Evolutionary conservation across 2,113 vertebrate species (phyloP), one percentile per base, ranked within the genome.

Genomic region (Anas platyrhynchos): DNA sequence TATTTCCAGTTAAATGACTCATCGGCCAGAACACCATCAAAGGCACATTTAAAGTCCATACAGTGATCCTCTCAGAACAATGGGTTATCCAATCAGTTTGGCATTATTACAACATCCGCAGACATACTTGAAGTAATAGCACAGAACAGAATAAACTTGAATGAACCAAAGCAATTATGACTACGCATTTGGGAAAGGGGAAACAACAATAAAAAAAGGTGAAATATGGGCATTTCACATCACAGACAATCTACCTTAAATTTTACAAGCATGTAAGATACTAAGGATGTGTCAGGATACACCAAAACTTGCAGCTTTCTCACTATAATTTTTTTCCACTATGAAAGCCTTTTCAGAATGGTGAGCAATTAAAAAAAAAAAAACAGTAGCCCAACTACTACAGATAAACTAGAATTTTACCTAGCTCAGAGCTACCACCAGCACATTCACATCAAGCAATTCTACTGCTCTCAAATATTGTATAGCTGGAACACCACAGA

Each of bases 1-100:
- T 43, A 41, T 46, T 79, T 67, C 73, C 72, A 54, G 71, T 79
- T 85, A 94, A 91, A 81, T 36, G 11, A 89, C 13, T 75, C 58
- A 38, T 34, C 21, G 61, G 15, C 52, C 71, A 69, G 29, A 89
- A 75, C 54, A 75, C 13, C n/a, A 86, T 48, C 41, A 74, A 21
- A 83, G 59, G 38, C 58, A 65, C 48, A 56, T 1, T 21, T 11
- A n/a, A 27, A 85, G 71, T 23, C 48, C 58, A 29, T 29, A 44
- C n/a, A 6, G 2, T 13, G 14, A 79, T 18, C 21, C 29, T 16
- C 74, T 73, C 81, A 54, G 9, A 92, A 69, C 67, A 94, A 56
- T 13, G 54, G 58, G 73, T 62, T 77, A 50, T 76, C 86, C 50
- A 58, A 26, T 63, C 23, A 5, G 11, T 44, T 50, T 32, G 65